Evolutionary conservation across 2,113 vertebrate species (phyloP).

Genomic region (Paralichthys olivaceus): DNA sequence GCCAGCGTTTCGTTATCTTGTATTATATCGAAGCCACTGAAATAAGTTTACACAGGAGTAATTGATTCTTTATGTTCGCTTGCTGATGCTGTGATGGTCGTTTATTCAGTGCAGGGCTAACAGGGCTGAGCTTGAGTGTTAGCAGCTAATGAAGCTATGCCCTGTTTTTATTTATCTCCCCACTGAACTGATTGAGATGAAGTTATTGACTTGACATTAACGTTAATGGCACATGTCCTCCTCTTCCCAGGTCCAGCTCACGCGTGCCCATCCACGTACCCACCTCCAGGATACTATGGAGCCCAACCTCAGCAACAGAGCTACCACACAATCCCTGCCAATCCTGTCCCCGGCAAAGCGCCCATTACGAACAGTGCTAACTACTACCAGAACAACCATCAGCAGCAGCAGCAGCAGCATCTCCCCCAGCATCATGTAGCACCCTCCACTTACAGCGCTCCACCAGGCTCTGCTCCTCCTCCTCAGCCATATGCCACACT

Average conservation of each 20-base stretch:
- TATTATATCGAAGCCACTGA: not conserved
- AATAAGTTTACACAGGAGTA: too few relatives aligned
- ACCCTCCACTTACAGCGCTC: constrained; percentile 68
- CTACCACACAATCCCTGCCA: constrained; percentile 79
- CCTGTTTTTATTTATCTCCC: not conserved
- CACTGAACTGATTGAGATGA: not conserved
- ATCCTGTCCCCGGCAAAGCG: constrained; percentile 86
- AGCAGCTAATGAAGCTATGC: not conserved
- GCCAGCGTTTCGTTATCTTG: not conserved
- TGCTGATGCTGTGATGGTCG: not conserved
- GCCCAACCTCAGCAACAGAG: constrained; percentile 79
- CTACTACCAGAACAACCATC: constrained; percentile 87
- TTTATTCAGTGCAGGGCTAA: not conserved
- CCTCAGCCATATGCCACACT: constrained; percentile 80
- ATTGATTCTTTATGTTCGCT: not conserved
- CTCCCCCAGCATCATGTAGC: constrained; percentile 78
- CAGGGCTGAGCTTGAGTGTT: constrained; percentile 23
- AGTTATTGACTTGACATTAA: not conserved
- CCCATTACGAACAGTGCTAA: constrained; percentile 79
- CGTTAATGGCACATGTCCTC: not conserved
- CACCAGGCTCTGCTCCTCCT: constrained; percentile 73
- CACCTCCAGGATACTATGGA: constrained; percentile 82
- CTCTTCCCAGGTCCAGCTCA: constrained; percentile 86
- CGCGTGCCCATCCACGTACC: constrained; percentile 79
- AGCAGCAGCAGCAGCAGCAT: constrained; percentile 74